Evolutionary conservation across 64 coral and sea anemone genomes (phyloP), one percentile per base, ranked within the genome.

Genomic region (Orbicella faveolata): DNA sequence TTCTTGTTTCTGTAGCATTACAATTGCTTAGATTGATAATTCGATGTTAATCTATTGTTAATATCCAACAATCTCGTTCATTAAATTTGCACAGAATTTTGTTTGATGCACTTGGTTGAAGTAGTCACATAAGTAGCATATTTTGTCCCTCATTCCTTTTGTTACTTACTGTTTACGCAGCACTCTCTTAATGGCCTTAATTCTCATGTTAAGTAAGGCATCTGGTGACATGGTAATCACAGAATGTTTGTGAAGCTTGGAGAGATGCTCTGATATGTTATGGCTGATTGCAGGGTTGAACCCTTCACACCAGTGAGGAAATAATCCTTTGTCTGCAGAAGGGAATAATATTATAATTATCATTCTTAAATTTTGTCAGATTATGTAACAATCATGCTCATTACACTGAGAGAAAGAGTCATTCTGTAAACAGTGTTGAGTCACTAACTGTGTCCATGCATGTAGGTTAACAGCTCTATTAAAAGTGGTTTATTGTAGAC

Each of bases 231-330:
- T 82, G n/a, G 81, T 90, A 57, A 94, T 92, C 53, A 92, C 76
- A 33, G 91, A 83, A 48, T 94, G 95, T 37, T 81, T 90, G 84
- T 93, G 95, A 51, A 96, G 95, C 53, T 96, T 94, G 13, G 91
- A 78, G 59, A 96, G 87, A 65, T 96, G 95, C 17, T 94, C 90
- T 37, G 95, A 96, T 53, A 96, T 96, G 44, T 88, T 94, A 64
- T 94, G 95, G 67, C 95, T 96, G 0, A 94, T 11, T 20, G 90
- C 70, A 37, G 74, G n/a, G 1, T 81, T 84, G 41, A 90, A 96
- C 9, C 92, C 88, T 37, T 77, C 48, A 64, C 95, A 94, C 88
- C 76, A 69, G 69, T 96, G 95, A 41, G 84, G 92, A 73, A 77
- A 90, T 52, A 91, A 63, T 15, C 95, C 92, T 91, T 91, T 94